Base-by-base conservation (phyloP, 2,888 invertebrate genomes). In the Apodemia duryi region DNA sequence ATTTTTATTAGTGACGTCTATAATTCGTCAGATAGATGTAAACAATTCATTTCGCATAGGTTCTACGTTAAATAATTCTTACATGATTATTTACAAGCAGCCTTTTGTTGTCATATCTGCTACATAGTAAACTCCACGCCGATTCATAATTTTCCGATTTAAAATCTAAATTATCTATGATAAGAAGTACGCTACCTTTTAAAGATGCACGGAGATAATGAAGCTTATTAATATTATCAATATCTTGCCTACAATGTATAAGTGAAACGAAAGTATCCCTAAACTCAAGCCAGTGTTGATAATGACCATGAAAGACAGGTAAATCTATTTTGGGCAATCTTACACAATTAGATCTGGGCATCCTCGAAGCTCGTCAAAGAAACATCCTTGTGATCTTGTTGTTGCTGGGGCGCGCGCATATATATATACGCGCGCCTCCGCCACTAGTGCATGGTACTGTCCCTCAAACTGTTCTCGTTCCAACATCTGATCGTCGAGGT, bases 291-390 rank as follows among this genome's bases (percentile, higher is more conserved):
- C 69, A 69, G 49, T 64, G n/a, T 29, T 68, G 68, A 67, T 67
- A 69, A 62, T 35, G 46, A 46, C 70, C 70, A 52, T 63, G 43
- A 64, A 69, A 70, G 11, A 35, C 32, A 35, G 68, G 67, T 51
- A 70, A 63, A 64, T 68, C 67, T 61, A 70, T 69, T 69, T 68
- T 70, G 11, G 70, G 68, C 38, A 69, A 64, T 7, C 63, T 62
- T 52, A 70, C 61, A 28, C 6, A 46, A 41, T 62, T 65, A 57
- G 46, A 46, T 46, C 46, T 46, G 46, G 13, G 46, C 13, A 46
- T 46, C 13, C 13, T 46, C 46, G 46, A 46, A 46, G n/a, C 46
- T 46, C 13, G 13, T 46, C 46, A 5, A 1, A 6, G 13, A 46
- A 13, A 46, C 46, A 46, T n/a, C 46, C n/a, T 13, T 13, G 46